Conservation (phyloP, 2,113 vertebrate genomes). For the Actenoides lindsayi region DNA sequence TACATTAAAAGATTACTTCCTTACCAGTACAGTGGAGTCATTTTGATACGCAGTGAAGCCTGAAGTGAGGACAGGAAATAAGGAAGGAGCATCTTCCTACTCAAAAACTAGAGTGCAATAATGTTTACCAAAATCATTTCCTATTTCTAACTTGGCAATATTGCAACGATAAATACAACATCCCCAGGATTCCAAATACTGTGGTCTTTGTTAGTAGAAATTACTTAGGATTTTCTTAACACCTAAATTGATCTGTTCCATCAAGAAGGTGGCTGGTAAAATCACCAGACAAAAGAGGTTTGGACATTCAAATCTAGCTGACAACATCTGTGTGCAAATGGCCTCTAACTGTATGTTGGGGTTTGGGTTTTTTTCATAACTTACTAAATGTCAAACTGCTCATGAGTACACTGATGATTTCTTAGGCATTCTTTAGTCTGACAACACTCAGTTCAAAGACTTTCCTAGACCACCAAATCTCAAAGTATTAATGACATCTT, state of each 20-base stretch:
- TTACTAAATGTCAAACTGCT: not conserved
- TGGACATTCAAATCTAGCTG: not conserved
- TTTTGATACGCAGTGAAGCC: not conserved
- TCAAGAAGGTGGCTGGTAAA: not conserved
- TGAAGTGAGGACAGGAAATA: not conserved
- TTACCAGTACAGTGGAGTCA: not conserved
- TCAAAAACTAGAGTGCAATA: not conserved
- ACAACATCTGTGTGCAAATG: not conserved
- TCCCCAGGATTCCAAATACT: not conserved
- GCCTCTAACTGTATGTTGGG: not conserved
- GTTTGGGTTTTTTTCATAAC: not conserved
- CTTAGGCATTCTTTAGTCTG: not conserved
- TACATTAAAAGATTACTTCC: not conserved
- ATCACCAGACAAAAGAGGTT: not conserved
- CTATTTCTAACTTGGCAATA: not conserved
- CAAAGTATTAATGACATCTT: not conserved
- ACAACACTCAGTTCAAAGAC: not conserved
- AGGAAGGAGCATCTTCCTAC: not conserved
- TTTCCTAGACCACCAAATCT: not conserved
- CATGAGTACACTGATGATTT: not conserved
- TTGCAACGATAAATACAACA: not conserved
- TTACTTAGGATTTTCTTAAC: not conserved
- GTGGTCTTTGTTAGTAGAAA: not conserved
- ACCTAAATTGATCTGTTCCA: not conserved
- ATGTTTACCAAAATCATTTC: not conserved